These are phyloP conservation scores for Nemurella pictetii DNA, from an alignment of 2,888 invertebrate genomes.

Conservation along the genomic window DNA sequence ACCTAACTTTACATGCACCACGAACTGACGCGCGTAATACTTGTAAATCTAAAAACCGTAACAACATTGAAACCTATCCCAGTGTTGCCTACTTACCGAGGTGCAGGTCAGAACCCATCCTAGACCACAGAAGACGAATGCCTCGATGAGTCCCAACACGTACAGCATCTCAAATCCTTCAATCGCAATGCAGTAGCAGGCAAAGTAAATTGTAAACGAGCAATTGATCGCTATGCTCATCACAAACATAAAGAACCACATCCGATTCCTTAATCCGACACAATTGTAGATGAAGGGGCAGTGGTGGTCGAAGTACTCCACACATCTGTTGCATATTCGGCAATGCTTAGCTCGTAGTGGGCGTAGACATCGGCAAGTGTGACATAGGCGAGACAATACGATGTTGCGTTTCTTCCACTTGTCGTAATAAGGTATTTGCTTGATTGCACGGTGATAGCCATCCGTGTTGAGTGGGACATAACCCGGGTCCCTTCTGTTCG, in stretches of 20 bases:
- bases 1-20: too few species aligned
- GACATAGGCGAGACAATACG: conserved; percentile 80
- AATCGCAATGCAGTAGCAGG: conserved; percentile 80
- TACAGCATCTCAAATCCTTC: conserved; percentile 86
- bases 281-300: conserved; percentile 96
- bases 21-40: too few species aligned
- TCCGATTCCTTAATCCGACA: conserved; percentile 86
- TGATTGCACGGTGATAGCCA: conserved; percentile 86
- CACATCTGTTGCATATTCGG: conserved; percentile 80
- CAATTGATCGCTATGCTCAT: conserved; percentile 86
- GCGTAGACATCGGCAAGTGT: conserved; percentile 85
- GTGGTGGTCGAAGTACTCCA: conserved; percentile 90
- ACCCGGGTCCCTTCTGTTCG: conserved; percentile 87
- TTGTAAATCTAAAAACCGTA: too few species aligned
- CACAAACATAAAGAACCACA: conserved; percentile 91
- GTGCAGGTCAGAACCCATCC: conserved; percentile 88
- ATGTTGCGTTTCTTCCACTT: conserved; percentile 85
- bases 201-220: conserved; percentile 84
- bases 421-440: conserved; percentile 90
- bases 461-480: conserved; percentile 88
- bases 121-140: conserved; percentile 80
- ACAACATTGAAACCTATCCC: too few species aligned
- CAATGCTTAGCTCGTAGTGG: conserved; percentile 91
- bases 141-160: conserved; percentile 78
- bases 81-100: conserved; percentile 70